Evolutionary conservation across 2,888 invertebrate genomes (phyloP), one percentile per base, ranked within the genome.

Genomic region (Trichogramma dendrolimi): DNA sequence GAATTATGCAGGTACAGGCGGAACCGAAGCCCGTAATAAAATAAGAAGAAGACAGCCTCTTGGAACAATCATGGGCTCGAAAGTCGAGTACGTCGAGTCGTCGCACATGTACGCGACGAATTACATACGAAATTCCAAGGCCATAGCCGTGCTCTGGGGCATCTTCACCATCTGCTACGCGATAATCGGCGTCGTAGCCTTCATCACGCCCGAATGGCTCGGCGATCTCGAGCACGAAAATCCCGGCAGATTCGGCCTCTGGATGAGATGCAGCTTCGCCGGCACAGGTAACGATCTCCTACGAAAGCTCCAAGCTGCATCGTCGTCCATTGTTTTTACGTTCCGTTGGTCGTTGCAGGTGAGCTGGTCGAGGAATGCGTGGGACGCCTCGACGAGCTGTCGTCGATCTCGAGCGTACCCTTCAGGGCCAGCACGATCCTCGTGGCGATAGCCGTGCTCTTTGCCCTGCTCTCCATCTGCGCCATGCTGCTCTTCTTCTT

Each of bases 91-190:
- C 83, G 92, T 93, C 73, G 93, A 94, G 80, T 91, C 92, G 71
- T 89, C 91, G 70, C 93, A 94, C 81, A 86, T 93, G 79, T 92
- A 93, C 82, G 92, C 92, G 68, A 91, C 93, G 65, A 92, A 91
- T 81, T 94, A 94, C 79, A 91, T 92, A 70, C 86, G 93, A 71
- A 93, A 94, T 83, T 92, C 92, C 70, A 93, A 92, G 83, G 96
- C 96, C 55, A 94, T 98, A 68, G 96, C 95, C 57, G 96, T 97
- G 65, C 85, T 97, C 70, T 98, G 98, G 98, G 96, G 92, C 67
- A 92, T 98, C 76, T 96, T 98, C 81, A 94, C 95, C 69, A 92
- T 97, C 77, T 96, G 96, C 81, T 96, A 94, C 80, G 94, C 94
- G 68, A 95, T 98, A 75, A 94, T 99, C 75, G 90, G 91, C 73